A percentile compares a stretch with the other conserved stretches of the same genome.
Evolutionary conservation across 2,888 invertebrate genomes (phyloP).

Genomic region (Cecidostiba fungosa): DNA sequence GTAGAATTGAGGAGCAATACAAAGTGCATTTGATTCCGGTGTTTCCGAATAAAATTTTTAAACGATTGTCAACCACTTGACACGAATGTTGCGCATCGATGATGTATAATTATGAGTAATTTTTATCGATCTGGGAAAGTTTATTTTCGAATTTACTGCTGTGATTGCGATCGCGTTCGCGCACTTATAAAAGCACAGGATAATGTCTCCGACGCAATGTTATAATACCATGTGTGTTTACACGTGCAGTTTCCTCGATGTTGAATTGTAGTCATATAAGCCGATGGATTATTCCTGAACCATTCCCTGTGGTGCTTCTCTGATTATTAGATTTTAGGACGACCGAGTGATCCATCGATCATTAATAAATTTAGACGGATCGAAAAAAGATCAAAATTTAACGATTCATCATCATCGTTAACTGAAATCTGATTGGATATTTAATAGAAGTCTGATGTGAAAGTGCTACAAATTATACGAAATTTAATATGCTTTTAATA

Average conservation of each 20-base stretch:
- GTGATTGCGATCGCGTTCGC: conserved; percentile 48
- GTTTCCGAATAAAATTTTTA: conserved; percentile 7
- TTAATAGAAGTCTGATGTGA: not conserved
- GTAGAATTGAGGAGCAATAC: not conserved
- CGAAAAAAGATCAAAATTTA: conserved; percentile 31
- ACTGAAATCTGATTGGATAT: conserved; percentile 5
- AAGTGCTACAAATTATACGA: conserved; percentile 37
- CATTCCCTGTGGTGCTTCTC: conserved; percentile 56
- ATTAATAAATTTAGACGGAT: conserved; percentile 30
- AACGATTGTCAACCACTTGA: conserved; percentile 20
- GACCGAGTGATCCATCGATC: conserved; percentile 42
- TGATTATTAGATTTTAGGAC: conserved; percentile 42
- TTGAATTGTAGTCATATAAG: conserved; percentile 48
- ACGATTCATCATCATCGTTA: conserved; percentile 34
- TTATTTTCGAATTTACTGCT: conserved; percentile 37
- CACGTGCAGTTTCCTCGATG: conserved; percentile 52
- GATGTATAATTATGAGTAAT: conserved; percentile 43
- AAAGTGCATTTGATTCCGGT: not conserved
- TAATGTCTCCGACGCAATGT: conserved; percentile 36
- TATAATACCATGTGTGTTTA: conserved; percentile 39
- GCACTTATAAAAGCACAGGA: conserved; percentile 45
- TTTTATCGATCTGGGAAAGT: conserved; percentile 35
- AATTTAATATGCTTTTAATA: conserved; percentile 21
- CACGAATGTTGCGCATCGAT: not conserved
- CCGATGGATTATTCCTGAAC: conserved; percentile 41